These are phyloP conservation scores for Cynopterus sphinx DNA, from an alignment of 2,797 vertebrate species.

Conservation along the genomic window DNA sequence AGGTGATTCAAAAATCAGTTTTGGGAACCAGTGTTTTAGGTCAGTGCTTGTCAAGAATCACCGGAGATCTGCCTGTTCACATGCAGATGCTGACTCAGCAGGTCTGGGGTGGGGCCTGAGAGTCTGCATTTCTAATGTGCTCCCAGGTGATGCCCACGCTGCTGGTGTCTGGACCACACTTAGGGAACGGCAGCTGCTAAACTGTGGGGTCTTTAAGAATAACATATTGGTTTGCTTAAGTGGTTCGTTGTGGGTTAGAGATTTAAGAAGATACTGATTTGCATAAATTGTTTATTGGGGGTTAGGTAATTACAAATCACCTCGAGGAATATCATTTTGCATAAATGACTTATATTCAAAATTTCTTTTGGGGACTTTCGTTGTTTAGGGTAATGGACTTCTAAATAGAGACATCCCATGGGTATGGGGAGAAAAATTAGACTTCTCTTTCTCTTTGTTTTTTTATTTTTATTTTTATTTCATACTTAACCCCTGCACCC, in stretches of 20 bases:
- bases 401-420: not conserved
- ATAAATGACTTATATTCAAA: not conserved
- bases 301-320: not conserved
- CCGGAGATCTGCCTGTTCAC: not conserved
- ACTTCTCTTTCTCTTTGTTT: not conserved
- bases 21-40: not conserved
- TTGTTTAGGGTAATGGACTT: not conserved
- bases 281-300: not conserved
- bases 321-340: not conserved
- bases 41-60: not conserved
- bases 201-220: not conserved
- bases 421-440: not conserved
- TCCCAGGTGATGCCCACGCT: not conserved
- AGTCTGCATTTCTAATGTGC: not conserved
- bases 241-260: not conserved
- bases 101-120: not conserved
- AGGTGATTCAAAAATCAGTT: not conserved
- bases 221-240: not conserved
- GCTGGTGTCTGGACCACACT: not conserved
- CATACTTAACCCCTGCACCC: not conserved
- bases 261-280: not conserved
- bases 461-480: not conserved
- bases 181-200: not conserved
- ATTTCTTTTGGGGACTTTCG: not conserved
- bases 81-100: not conserved